These are phyloP conservation scores for Peromyscus polionotus DNA, from an alignment of 2,113 vertebrate species.

Conservation along the genomic window DNA sequence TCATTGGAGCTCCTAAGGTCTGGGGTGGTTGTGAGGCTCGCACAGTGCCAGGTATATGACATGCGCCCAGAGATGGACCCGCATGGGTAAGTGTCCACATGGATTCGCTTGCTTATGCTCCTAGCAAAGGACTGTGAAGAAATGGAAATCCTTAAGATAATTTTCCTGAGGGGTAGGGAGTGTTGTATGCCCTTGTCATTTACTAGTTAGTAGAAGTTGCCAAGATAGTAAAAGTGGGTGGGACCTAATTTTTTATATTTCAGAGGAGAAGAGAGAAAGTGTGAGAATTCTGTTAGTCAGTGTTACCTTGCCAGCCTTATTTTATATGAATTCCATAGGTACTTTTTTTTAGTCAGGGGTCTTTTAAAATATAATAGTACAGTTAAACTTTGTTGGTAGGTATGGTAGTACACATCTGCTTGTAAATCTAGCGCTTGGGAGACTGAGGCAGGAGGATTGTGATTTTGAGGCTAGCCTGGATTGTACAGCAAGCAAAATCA, in stretches of 20 bases:
- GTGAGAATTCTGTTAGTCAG: not conserved
- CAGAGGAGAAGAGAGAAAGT: not conserved
- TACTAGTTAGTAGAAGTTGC: not conserved
- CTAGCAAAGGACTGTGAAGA: not conserved
- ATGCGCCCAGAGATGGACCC: slow-evolving; percentile 96
- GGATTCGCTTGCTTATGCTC: not conserved
- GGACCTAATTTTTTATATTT: not conserved
- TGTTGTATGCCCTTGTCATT: not conserved
- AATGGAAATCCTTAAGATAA: not conserved
- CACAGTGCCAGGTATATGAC: slow-evolving; percentile 97
- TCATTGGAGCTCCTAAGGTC: slow-evolving; percentile 94
- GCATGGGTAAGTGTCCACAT: slow-evolving; percentile 89
- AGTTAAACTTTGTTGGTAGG: not conserved
- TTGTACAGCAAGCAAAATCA: not conserved
- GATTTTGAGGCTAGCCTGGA: not conserved
- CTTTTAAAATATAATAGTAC: slow-evolving; percentile 26
- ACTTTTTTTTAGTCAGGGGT: not conserved
- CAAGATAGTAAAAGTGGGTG: not conserved
- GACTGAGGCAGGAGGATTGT: not conserved
- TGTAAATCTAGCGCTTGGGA: not conserved
- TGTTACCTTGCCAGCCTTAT: not conserved
- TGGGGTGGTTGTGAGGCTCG: slow-evolving; percentile 94
- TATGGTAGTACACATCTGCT: not conserved
- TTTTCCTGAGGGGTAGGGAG: not conserved
- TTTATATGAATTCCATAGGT: not conserved